A percentile compares a stretch with the other conserved stretches of the same genome.
Evolutionary conservation across 2,797 vertebrate species (phyloP).

Genomic region (Dromococcyx pavoninus): DNA sequence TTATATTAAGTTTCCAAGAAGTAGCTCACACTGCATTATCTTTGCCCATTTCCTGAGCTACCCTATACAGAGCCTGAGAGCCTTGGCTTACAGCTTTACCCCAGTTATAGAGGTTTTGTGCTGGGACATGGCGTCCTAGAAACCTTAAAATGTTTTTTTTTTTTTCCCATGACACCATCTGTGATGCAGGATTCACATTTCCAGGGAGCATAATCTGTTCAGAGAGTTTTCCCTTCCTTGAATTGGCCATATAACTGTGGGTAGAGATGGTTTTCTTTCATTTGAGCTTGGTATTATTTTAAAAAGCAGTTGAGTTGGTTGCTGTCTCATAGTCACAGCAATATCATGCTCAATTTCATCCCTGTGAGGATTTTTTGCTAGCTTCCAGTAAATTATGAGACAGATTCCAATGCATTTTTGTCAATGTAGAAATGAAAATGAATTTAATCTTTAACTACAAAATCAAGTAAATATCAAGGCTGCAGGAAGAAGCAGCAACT

Average conservation of each 20-base stretch:
- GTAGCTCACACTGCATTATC: neutral
- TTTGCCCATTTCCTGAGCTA: neutral
- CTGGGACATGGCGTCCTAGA: neutral
- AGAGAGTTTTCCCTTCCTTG: neutral
- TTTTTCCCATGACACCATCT: neutral
- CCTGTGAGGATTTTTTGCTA: neutral
- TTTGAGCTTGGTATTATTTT: neutral
- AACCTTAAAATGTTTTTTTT: neutral
- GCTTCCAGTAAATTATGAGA: neutral
- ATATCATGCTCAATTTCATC: neutral
- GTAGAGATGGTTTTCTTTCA: neutral
- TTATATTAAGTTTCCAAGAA: neutral
- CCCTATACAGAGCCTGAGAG: neutral
- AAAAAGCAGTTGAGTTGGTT: neutral
- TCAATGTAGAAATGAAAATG: neutral
- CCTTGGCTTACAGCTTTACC: neutral
- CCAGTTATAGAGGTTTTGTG: neutral
- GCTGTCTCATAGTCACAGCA: neutral
- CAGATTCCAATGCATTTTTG: neutral
- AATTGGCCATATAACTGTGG: neutral
- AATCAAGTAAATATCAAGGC: neutral
- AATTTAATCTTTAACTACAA: conserved; percentile 37
- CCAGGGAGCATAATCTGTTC: neutral
- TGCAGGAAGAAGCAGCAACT: neutral
- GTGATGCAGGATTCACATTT: neutral